Evolutionary conservation across 2,888 invertebrate genomes (phyloP), one percentile per base, ranked within the genome.

Genomic region (Tholera decimalis): DNA sequence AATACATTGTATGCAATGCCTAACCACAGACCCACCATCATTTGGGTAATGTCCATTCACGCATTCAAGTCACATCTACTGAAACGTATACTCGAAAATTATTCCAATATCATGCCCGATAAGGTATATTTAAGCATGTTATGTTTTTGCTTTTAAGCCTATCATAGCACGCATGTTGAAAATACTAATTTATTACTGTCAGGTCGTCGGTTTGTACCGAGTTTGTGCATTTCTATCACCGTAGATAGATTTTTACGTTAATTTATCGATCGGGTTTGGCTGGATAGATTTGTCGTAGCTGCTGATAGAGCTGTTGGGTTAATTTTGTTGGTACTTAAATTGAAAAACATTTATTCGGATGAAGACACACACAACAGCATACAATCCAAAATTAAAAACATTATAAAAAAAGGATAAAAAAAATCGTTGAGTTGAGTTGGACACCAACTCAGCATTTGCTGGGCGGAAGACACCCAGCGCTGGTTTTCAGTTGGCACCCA

Each of bases 121-220:
- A 69, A 33, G 56, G 63, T 33, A 43, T 43, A 71, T 66, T 63
- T 74, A 24, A 24, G 66, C 39, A 49, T 60, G 56, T 18, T 11
- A 15, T 2, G 9, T 11, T 56, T 8, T 13, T 30, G 20, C n/a
- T 51, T 43, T 57, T 62, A 57, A 56, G 54, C 46, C 61, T 63
- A 56, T 67, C 49, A 51, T 26, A 56, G 28, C 56, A 68, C 53
- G 72, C 66, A 73, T 79, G 81, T 58, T 49, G 47, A 47, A 53
- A 47, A 54, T 75, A 74, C 68, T 71, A 83, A 83, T 83, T 74
- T 80, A 83, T 83, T 83, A 78, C 73, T 74, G 72, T 67, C 81
- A 66, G 84, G 81, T 81, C 83, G 79, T 69, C 54, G 74, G 74
- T 71, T 79, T 58, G 63, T 65, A 59, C 46, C n/a, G n/a, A n/a